These are phyloP conservation scores for Dromococcyx pavoninus DNA, from an alignment of 2,797 vertebrate species.

Conservation along the genomic window DNA sequence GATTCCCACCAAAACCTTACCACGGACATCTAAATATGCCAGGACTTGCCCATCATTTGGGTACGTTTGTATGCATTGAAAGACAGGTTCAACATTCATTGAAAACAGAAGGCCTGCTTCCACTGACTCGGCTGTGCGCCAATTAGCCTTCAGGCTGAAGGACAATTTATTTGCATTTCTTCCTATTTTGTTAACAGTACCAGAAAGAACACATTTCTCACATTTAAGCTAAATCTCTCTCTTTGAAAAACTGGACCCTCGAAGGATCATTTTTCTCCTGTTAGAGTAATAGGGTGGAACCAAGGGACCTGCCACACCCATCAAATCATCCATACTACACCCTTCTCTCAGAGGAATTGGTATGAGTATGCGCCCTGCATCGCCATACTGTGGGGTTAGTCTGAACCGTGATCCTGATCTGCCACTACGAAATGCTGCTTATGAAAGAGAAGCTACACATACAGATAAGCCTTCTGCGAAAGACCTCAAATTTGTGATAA, in stretches of 20 bases:
- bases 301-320: not conserved
- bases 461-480: not conserved
- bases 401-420: rapidly evolving
- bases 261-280: not conserved
- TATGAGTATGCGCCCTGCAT: rapidly evolving
- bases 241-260: not conserved
- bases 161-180: not conserved
- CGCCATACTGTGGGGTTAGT: rapidly evolving
- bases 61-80: not conserved
- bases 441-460: not conserved
- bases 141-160: not conserved
- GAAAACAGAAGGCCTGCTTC: not conserved
- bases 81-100: not conserved
- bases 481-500: not conserved
- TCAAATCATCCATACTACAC: rapidly evolving
- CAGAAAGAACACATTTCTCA: not conserved
- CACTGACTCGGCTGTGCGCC: not conserved
- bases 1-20: not conserved
- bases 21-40: not conserved
- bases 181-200: not conserved
- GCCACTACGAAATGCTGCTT: not conserved
- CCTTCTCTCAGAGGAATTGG: rapidly evolving
- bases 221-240: not conserved
- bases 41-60: not conserved
- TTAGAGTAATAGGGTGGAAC: not conserved